Evolutionary conservation across 2,797 vertebrate genomes (phyloP).

Genomic region (Cossypha niveicapilla): DNA sequence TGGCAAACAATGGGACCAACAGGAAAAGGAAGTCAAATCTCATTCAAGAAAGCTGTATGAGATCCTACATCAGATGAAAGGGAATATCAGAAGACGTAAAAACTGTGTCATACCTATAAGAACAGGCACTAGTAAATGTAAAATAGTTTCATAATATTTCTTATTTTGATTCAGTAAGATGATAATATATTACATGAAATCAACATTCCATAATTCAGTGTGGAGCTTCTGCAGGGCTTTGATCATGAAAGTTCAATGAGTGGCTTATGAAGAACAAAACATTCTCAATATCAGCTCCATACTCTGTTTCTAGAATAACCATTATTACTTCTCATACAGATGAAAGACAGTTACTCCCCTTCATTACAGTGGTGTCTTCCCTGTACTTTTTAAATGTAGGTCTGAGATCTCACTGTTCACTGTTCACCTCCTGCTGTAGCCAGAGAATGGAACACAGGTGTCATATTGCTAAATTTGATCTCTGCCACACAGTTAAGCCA

Average conservation of each 20-base stretch:
- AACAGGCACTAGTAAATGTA: not conserved
- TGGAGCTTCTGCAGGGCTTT: not conserved
- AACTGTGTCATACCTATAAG: not conserved
- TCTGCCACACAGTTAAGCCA: conserved; percentile 18
- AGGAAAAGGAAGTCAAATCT: not conserved
- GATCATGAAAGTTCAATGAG: not conserved
- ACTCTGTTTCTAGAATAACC: conserved; percentile 12
- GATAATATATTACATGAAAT: not conserved
- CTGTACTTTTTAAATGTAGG: conserved; percentile 40
- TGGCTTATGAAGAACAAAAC: conserved; percentile 2
- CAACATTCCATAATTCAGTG: not conserved
- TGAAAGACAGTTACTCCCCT: conserved; percentile 35
- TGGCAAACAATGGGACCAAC: not conserved
- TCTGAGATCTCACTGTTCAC: conserved; percentile 33
- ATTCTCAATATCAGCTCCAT: not conserved
- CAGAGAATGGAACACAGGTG: conserved; percentile 56
- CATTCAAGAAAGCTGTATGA: not conserved
- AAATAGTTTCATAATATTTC: not conserved
- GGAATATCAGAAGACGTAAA: not conserved
- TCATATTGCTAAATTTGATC: conserved; percentile 56
- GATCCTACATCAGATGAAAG: not conserved
- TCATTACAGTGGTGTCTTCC: conserved; percentile 25
- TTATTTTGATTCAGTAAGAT: not conserved
- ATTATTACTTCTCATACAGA: conserved; percentile 24
- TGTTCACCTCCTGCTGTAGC: conserved; percentile 57